These are phyloP conservation scores for Nebria salina DNA, from an alignment of 2,888 invertebrate genomes.

Conservation along the genomic window DNA sequence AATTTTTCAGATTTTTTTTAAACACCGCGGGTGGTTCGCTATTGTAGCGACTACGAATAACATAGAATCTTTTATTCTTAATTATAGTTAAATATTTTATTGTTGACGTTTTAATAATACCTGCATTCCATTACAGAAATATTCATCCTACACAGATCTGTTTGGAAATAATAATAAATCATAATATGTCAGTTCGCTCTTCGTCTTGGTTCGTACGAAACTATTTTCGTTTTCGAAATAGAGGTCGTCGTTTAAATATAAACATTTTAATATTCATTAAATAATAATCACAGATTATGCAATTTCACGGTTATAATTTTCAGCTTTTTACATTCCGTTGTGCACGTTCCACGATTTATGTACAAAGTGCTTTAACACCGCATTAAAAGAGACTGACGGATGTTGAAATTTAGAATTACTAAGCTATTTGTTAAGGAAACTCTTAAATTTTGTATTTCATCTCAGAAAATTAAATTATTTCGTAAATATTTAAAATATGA, in stretches of 20 bases:
- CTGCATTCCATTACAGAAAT: slow-evolving; percentile 11
- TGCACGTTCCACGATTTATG: not conserved
- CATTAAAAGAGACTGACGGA: not conserved
- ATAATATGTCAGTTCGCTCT: slow-evolving; percentile 17
- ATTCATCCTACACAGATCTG: slow-evolving; percentile 22
- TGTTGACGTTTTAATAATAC: slow-evolving; percentile 33
- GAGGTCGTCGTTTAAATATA: not conserved
- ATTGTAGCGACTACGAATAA: not conserved
- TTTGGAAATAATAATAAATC: slow-evolving; percentile 29
- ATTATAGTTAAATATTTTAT: slow-evolving; percentile 39
- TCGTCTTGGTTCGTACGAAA: not conserved
- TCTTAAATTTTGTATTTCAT: too few relatives aligned
- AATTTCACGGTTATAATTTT: not conserved
- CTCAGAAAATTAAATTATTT: too few relatives aligned
- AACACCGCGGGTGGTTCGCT: not conserved
- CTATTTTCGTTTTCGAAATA: not conserved
- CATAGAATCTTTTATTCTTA: slow-evolving; percentile 12
- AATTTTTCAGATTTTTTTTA: not conserved
- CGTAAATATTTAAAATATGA: too few relatives aligned
- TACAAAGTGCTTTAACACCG: not conserved
- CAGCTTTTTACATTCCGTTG: not conserved
- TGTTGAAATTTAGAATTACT: not conserved
- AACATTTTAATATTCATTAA: not conserved
- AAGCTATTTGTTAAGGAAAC: too few relatives aligned
- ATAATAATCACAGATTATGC: not conserved